phyloP scores from a whole-genome alignment of 1,140 invertebrate species.

The Philotrypesis tridentata region DNA sequence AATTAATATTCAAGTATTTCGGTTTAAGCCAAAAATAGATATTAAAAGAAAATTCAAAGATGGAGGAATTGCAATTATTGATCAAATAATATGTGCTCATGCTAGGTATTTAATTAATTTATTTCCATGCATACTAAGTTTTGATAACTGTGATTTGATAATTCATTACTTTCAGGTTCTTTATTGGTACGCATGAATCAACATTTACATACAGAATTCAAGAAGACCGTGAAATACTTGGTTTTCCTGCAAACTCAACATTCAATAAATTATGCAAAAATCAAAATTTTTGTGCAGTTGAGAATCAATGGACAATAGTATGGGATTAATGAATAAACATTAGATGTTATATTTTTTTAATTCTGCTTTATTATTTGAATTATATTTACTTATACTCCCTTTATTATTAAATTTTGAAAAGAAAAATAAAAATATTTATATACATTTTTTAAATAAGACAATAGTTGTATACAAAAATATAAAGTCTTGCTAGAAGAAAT shows the following conservation, averaged over 20 bases:
- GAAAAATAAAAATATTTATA: no score
- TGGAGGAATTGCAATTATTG: conserved; percentile 94
- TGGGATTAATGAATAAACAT: no score
- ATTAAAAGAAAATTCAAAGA: conserved; percentile 79
- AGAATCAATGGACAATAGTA: no score
- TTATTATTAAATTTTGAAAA: no score
- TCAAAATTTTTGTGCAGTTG: no score
- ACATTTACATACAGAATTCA: conserved; percentile 97
- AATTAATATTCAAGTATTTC: conserved; percentile 70
- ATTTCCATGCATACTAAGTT: conserved; percentile 14
- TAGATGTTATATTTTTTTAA: no score
- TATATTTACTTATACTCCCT: no score
- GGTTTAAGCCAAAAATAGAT: conserved; percentile 71
- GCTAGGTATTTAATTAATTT: conserved; percentile 74
- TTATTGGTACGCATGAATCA: conserved; percentile 94
- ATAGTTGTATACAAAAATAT: no score
- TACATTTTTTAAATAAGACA: no score
- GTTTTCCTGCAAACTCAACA: conserved; percentile 86
- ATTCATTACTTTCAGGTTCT: conserved; percentile 77
- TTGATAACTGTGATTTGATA: no score
- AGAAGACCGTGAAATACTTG: conserved; percentile 96
- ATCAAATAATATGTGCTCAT: conserved; percentile 96
- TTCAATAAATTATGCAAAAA: conserved; percentile 93
- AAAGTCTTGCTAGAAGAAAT: no score
- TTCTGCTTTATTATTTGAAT: no score